Evolutionary conservation across 2,113 vertebrate species (phyloP), one percentile per base, ranked within the genome.

Genomic region (Galbula dea): DNA sequence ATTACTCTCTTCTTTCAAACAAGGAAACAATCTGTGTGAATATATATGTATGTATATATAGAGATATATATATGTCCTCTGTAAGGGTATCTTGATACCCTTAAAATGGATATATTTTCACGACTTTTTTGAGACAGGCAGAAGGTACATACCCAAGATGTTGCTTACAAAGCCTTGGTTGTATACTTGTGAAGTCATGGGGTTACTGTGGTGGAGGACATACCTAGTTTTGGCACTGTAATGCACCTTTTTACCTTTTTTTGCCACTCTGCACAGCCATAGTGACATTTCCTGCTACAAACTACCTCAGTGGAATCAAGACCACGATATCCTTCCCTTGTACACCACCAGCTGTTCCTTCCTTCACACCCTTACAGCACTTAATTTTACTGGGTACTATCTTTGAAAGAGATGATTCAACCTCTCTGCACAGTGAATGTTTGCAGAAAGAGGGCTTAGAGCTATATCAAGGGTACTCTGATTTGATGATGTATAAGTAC

Each of bases 281-380:
- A 7, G 23, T 65, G 78, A 15, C 2, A 32, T 34, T 79, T 68
- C 7, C 16, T 85, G n/a, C 15, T 22, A 19, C 36, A 36, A 80
- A 26, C 11, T 3, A 3, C n/a, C 12, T 48, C 34, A 3, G 12
- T 30, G 30, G 39, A 67, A 59, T 19, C 0, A 1, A 61, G 32
- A 66, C 36, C 14, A 67, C 24, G 16, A 17, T 19, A 20, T 6
- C 6, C 16, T 45, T 58, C 16, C 43, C 20, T 20, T 4, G 17
- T 49, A 37, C n/a, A 41, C 14, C 14, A 30, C 32, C 19, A 69
- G 16, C 52, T 34, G 6, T 24, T 84, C 24, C 24, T n/a, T 58
- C 46, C 32, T 80, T 16, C 37, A 12, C 10, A 12, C 24, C 9
- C 34, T 54, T 58, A 54, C 78, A 59, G 3, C 6, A n/a, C 37